phyloP scores from a whole-genome alignment of 2,797 vertebrate genomes.

The Corythornis leucogaster region DNA sequence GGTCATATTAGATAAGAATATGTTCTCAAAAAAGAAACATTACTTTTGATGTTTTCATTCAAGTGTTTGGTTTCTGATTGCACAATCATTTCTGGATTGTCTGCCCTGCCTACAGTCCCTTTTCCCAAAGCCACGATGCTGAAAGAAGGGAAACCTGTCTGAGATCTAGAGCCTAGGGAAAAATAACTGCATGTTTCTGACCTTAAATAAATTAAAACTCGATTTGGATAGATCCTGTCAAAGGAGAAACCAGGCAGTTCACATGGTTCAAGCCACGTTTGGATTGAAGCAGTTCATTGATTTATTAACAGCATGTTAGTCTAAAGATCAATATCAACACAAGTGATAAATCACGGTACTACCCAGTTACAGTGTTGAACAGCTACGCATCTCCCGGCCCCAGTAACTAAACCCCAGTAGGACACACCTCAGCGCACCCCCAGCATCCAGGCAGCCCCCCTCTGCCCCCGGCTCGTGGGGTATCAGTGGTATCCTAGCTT shows the following conservation, averaged over 20 bases:
- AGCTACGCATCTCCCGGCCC: accelerated
- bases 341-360: neutral
- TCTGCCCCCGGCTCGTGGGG: accelerated
- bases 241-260: neutral
- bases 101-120: neutral
- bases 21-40: neutral
- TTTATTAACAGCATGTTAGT: neutral
- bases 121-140: neutral
- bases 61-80: neutral
- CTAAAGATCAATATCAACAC: neutral
- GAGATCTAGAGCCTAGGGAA: neutral
- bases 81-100: neutral
- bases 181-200: neutral
- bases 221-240: neutral
- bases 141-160: neutral
- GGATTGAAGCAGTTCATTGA: neutral
- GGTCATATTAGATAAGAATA: neutral
- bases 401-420: neutral
- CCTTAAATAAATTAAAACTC: neutral
- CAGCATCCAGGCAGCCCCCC: accelerated
- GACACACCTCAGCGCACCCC: accelerated
- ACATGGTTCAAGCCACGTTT: neutral
- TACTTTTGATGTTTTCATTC: neutral
- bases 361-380: neutral
- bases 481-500: neutral